Conservation (phyloP, 2,113 vertebrate species). For the Puntigrus tetrazona region DNA sequence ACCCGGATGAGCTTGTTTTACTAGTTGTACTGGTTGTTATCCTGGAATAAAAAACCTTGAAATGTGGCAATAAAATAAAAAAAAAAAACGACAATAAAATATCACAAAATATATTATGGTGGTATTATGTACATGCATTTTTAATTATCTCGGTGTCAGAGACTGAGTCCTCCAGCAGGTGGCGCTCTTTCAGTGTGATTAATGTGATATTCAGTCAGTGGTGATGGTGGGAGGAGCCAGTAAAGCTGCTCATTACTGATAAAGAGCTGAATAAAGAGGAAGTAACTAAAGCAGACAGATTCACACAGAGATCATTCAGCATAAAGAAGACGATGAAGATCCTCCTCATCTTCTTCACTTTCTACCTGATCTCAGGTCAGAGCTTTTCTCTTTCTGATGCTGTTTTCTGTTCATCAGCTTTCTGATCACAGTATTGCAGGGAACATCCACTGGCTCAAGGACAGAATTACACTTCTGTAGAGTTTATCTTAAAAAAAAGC, state of each 20-base stretch:
- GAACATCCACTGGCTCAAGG: too few species aligned
- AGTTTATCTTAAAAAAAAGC: too few species aligned
- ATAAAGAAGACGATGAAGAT: slow-evolving; percentile 19
- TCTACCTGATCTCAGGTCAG: slow-evolving; percentile 42
- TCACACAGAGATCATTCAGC: slow-evolving; percentile 10
- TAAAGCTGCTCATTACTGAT: slow-evolving; percentile 12
- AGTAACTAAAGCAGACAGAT: slow-evolving; percentile 6
- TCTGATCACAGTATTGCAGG: slow-evolving; percentile 21
- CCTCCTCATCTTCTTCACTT: slow-evolving; percentile 22
- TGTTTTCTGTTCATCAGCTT: background rate
- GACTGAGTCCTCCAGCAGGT: background rate
- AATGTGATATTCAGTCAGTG: background rate
- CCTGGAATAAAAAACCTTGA: too few species aligned
- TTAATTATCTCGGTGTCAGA: background rate
- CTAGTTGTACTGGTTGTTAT: too few species aligned
- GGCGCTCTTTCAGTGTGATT: background rate
- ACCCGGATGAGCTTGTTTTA: too few species aligned
- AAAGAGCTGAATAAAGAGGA: slow-evolving; percentile 8
- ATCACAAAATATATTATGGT: too few species aligned
- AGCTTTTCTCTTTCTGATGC: slow-evolving; percentile 24
- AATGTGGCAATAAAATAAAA: too few species aligned
- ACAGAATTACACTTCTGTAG: too few species aligned
- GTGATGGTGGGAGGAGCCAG: background rate
- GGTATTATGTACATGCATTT: too few species aligned
- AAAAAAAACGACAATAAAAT: too few species aligned